These are phyloP conservation scores for Delia radicum DNA, from an alignment of 1,140 invertebrate species.

Conservation along the genomic window DNA sequence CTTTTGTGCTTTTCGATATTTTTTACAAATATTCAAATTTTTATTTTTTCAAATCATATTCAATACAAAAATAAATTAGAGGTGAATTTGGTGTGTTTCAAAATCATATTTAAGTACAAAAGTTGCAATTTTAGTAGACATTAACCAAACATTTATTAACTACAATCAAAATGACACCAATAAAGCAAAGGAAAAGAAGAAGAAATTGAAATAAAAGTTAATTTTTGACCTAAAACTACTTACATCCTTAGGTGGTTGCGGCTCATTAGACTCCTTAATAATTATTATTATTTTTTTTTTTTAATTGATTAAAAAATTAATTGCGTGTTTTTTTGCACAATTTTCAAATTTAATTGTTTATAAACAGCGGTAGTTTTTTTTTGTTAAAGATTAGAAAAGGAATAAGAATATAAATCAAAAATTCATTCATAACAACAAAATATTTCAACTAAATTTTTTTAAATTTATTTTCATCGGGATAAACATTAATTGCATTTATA, in stretches of 20 bases:
- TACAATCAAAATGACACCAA: background rate
- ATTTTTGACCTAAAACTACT: conserved; percentile 37
- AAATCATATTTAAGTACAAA: conserved; percentile 9
- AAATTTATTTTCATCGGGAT: too few relatives aligned
- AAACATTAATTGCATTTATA: too few relatives aligned
- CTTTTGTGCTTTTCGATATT: conserved; percentile 11
- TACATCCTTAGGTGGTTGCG: conserved; percentile 43
- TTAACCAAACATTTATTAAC: background rate
- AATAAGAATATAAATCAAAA: conserved; percentile 31
- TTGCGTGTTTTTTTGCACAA: conserved; percentile 16
- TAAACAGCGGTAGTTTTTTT: background rate
- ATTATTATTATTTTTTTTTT: conserved; percentile 38
- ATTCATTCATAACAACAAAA: conserved; percentile 34
- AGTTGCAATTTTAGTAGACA: background rate
- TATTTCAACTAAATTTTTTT: too few relatives aligned
- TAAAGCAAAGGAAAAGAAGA: background rate
- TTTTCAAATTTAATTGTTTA: conserved; percentile 14
- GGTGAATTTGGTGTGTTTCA: background rate
- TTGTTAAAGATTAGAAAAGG: conserved; percentile 29
- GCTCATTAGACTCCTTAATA: conserved; percentile 23
- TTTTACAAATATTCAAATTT: background rate
- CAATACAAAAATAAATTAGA: background rate
- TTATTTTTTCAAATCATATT: background rate
- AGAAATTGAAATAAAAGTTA: conserved; percentile 5
- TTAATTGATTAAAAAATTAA: background rate